Percentiles rank a stretch among this genome's conserved stretches.
These are phyloP conservation scores for Dipus sagitta DNA, from an alignment of 2,797 vertebrate genomes.

Conservation along the genomic window DNA sequence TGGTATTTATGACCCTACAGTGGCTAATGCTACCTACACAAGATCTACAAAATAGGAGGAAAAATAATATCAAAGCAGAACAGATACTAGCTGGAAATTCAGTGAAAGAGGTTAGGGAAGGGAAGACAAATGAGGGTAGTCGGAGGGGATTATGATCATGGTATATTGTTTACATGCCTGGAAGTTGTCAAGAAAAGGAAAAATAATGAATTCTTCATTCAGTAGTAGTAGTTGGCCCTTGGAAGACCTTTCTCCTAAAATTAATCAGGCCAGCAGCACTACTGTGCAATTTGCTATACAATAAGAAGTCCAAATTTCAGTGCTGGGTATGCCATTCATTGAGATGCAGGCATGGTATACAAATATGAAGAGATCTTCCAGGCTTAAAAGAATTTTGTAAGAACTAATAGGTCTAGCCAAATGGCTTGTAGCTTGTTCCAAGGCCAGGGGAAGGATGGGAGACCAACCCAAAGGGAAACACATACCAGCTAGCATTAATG, in stretches of 20 bases:
- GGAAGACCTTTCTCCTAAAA: slow-evolving; percentile 8
- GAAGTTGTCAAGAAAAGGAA: too few relatives aligned
- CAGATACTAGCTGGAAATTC: too few relatives aligned
- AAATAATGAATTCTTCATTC: neutral
- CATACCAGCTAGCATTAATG: neutral
- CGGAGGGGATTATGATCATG: too few relatives aligned
- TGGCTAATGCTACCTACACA: too few relatives aligned
- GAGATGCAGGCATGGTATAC: neutral
- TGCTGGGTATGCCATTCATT: neutral
- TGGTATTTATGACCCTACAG: too few relatives aligned
- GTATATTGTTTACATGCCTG: too few relatives aligned
- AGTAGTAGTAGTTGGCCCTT: neutral
- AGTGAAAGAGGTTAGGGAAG: too few relatives aligned
- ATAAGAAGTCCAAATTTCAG: slow-evolving; percentile 22
- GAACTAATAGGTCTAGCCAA: slow-evolving; percentile 58
- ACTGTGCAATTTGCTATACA: neutral
- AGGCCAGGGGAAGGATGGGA: fast-evolving
- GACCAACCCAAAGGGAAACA: neutral
- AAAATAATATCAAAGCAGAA: too few relatives aligned
- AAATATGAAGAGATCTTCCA: slow-evolving; percentile 8
- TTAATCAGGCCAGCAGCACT: slow-evolving; percentile 1
- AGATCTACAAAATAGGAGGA: too few relatives aligned
- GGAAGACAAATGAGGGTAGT: too few relatives aligned
- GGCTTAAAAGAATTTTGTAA: slow-evolving; percentile 18
- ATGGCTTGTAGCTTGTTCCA: neutral